Percentiles rank a stretch among this genome's conserved stretches.
These are phyloP conservation scores for Dipus sagitta DNA, from an alignment of 2,797 vertebrate species.

Conservation along the genomic window DNA sequence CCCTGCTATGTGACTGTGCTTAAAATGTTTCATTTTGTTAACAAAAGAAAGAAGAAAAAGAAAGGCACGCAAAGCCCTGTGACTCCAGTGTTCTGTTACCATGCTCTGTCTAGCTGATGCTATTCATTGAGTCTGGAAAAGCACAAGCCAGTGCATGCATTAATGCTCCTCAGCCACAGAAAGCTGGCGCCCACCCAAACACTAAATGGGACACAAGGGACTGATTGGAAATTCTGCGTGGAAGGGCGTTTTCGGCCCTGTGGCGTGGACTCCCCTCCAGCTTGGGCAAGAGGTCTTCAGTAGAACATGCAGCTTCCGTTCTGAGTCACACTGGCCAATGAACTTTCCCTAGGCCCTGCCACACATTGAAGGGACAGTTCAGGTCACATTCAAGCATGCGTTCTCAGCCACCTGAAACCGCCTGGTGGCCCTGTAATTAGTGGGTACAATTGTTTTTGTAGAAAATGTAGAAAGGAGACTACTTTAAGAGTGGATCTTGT, in stretches of 20 bases:
- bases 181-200: constrained; percentile 64
- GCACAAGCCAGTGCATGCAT: constrained; percentile 44
- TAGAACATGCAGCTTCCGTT: not conserved
- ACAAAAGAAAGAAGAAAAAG: not conserved
- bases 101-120: constrained; percentile 73
- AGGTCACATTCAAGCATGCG: not conserved
- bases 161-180: constrained; percentile 53
- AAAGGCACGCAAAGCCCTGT: not conserved
- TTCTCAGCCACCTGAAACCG: constrained; percentile 28
- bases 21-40: constrained; percentile 67
- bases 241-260: constrained; percentile 26
- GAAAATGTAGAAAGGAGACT: constrained; percentile 51
- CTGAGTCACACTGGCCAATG: not conserved
- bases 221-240: constrained; percentile 40
- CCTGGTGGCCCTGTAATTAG: not conserved
- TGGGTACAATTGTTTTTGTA: constrained; percentile 3
- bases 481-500: constrained; percentile 20
- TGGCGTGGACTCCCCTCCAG: not conserved
- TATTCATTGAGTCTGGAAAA: constrained; percentile 73
- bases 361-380: not conserved
- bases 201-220: constrained; percentile 34
- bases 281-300: not conserved
- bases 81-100: constrained; percentile 69
- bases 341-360: not conserved
- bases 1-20: constrained; percentile 48